Base-by-base conservation (phyloP, 2,888 invertebrate species). In the Pegoplata infirma region DNA sequence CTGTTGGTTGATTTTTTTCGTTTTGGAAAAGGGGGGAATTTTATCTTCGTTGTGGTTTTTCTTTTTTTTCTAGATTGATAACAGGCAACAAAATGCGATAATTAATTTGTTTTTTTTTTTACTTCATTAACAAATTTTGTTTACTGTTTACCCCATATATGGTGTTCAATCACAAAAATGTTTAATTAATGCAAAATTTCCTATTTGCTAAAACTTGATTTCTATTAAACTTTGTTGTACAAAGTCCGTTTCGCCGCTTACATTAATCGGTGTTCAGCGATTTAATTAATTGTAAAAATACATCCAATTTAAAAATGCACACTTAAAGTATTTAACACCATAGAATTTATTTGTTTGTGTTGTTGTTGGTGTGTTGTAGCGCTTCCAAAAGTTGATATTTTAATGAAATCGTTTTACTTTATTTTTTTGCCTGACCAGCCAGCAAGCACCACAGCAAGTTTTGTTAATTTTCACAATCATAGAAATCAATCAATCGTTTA, bases 171-270 rank as follows among this genome's bases (percentile, higher is more conserved):
- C 6, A n/a, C 17, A 8, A 1, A 6, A 28, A 28, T 28, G n/a
- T 28, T 36, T 21, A 32, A 47, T 32, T 55, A 3, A 12, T 0
- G 12, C 12, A 36, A 36, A n/a, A 4, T 40, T 40, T 40, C 36
- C n/a, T 40, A 5, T 3, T 6, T 25, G 36, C 2, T 40, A 12
- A 40, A 40, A 40, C 36, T 40, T 40, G 36, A n/a, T 46, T 61
- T 16, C 14, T 36, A n/a, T 23, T 36, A 55, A n/a, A n/a, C 21
- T 32, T 58, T 66, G 44, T 47, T 8, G 47, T 53, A 28, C 72
- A 66, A 73, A 73, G 66, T 66, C 51, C 66, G 53, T 23, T 16
- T 53, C 28, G 63, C 32, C 23, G 40, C 12, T 53, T 28, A 4
- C 16, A 36, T 21, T 51, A 12, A 44, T 17, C 23, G n/a, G 40